Conservation (phyloP, 2,888 invertebrate species). For the Drosophila stalkeri region DNA sequence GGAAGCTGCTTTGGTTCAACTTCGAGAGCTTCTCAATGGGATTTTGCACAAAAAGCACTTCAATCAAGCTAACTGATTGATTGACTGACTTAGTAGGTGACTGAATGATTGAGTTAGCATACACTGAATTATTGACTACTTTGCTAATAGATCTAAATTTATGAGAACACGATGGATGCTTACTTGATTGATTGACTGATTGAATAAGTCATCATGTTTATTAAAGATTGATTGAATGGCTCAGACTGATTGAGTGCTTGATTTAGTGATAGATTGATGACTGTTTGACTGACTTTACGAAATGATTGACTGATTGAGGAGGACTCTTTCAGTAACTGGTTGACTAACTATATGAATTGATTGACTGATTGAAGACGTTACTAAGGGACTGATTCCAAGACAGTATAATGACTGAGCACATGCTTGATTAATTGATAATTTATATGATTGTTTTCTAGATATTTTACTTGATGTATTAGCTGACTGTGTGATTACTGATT, state of each 20-base stretch:
- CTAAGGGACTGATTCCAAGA: background rate
- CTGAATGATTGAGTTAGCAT: background rate
- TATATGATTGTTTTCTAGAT: background rate
- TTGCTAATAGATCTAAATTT: background rate
- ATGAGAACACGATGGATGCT: too few species aligned
- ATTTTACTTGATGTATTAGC: too few species aligned
- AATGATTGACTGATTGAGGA: background rate
- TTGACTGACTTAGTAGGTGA: constrained; percentile 4
- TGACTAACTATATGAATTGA: background rate
- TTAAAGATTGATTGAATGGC: background rate
- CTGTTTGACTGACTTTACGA: background rate
- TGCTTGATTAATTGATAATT: background rate
- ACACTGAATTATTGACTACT: background rate
- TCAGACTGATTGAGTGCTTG: background rate
- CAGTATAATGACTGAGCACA: too few species aligned
- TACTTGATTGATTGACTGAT: background rate
- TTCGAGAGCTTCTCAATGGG: background rate
- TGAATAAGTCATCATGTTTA: background rate
- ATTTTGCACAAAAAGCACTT: background rate
- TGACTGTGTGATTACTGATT: background rate
- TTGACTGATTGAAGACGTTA: background rate
- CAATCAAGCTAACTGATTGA: constrained; percentile 4
- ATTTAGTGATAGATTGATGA: background rate
- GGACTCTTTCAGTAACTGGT: too few species aligned
- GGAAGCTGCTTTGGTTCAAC: background rate